Evolutionary conservation across 2,797 vertebrate species (phyloP).

Genomic region (Schizothorax lantsangensis): DNA sequence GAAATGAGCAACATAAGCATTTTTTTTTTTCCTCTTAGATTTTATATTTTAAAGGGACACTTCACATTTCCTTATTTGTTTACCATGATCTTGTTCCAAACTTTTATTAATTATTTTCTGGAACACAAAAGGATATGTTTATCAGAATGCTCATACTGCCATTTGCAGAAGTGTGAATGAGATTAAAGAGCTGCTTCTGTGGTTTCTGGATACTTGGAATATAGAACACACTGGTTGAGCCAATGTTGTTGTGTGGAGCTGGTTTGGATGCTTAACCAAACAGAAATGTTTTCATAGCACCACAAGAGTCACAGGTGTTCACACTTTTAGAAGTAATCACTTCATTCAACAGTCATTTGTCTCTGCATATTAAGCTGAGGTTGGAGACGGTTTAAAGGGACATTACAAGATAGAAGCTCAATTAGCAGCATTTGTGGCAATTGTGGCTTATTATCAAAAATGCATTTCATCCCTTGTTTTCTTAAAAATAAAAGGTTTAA

Average conservation of each 20-base stretch:
- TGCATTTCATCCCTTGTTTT: neutral
- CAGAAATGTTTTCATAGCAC: neutral
- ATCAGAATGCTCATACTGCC: neutral
- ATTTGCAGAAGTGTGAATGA: neutral
- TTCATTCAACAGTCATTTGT: neutral
- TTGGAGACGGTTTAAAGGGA: neutral
- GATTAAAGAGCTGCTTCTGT: neutral
- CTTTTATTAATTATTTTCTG: neutral
- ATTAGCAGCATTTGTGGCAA: neutral
- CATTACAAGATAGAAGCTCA: neutral
- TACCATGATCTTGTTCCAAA: no score
- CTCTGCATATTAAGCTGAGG: neutral
- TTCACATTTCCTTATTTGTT: neutral
- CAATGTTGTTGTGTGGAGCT: neutral
- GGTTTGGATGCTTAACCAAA: neutral
- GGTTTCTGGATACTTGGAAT: neutral
- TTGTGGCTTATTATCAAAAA: neutral
- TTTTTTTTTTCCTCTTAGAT: neutral
- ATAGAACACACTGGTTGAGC: neutral
- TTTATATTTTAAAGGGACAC: neutral
- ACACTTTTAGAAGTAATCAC: neutral
- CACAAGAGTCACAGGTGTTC: slow-evolving; percentile 2
- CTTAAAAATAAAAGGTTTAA: neutral
- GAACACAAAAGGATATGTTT: neutral
- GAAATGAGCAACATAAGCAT: neutral